Evolutionary conservation across 2,113 vertebrate species (phyloP).

Genomic region (Arothron firmamentum): DNA sequence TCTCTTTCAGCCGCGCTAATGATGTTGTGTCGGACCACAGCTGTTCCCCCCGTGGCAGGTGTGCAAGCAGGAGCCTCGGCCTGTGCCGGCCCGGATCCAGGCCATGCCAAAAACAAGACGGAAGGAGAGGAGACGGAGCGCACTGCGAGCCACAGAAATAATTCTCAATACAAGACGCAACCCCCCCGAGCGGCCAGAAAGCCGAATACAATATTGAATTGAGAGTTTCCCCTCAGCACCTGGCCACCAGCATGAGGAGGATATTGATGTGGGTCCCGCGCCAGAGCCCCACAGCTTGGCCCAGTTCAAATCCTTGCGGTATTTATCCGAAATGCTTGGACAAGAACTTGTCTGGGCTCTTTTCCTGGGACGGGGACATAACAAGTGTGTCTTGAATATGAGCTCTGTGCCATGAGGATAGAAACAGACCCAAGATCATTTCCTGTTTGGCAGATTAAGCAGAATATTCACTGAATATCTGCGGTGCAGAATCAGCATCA

Average conservation of each 20-base stretch:
- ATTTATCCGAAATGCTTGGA: constrained; percentile 55
- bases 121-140: constrained; percentile 68
- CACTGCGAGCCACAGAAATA: constrained; percentile 58
- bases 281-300: constrained; percentile 59
- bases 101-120: constrained; percentile 70
- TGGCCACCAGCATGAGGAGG: constrained; percentile 62
- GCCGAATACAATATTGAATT: constrained; percentile 65
- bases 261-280: constrained; percentile 56
- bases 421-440: constrained; percentile 46
- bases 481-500: constrained; percentile 28
- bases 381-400: constrained; percentile 44
- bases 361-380: constrained; percentile 50
- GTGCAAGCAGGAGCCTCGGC: constrained; percentile 62
- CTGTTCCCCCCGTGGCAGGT: constrained; percentile 76
- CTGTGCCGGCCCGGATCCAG: constrained; percentile 47
- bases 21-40: constrained; percentile 75
- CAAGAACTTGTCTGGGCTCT: constrained; percentile 59
- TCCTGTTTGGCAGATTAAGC: constrained; percentile 50
- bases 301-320: constrained; percentile 50
- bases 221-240: constrained; percentile 71
- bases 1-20: constrained; percentile 72
- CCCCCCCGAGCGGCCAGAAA: constrained; percentile 56
- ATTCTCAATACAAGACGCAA: constrained; percentile 65
- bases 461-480: constrained; percentile 35
- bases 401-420: constrained; percentile 28